phyloP scores from a whole-genome alignment of 2,888 invertebrate species.

The Latheticus oryzae region DNA sequence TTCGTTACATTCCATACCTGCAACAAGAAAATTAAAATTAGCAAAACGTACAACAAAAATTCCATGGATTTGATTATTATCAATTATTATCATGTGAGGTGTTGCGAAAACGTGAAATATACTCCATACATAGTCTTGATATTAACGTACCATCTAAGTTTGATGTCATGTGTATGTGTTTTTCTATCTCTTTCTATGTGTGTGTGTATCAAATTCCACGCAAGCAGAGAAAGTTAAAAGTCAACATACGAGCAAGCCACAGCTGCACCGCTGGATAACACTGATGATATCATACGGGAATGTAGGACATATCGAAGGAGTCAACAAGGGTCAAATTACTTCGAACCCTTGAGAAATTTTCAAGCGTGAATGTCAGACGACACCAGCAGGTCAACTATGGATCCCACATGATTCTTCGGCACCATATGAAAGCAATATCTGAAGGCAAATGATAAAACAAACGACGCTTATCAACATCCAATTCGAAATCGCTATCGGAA shows the following conservation, averaged over 20 bases:
- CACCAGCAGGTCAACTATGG: slow-evolving; percentile 22
- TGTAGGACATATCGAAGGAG: slow-evolving; percentile 38
- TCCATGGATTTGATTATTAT: slow-evolving; percentile 14
- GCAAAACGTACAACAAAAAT: slow-evolving; percentile 19
- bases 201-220: slow-evolving; percentile 47
- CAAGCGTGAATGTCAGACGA: slow-evolving; percentile 30
- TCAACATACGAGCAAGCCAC: slow-evolving; percentile 45
- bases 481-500: no score
- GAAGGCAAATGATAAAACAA: slow-evolving; percentile 35
- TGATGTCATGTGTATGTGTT: slow-evolving; percentile 46
- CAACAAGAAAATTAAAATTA: slow-evolving; percentile 39
- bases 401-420: slow-evolving; percentile 20
- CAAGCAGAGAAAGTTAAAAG: slow-evolving; percentile 47
- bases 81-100: slow-evolving; percentile 33
- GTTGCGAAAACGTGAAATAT: slow-evolving; percentile 29
- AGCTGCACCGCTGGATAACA: slow-evolving; percentile 41
- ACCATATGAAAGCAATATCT: slow-evolving; percentile 17
- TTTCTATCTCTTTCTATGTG: no score
- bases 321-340: slow-evolving; percentile 38
- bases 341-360: slow-evolving; percentile 10
- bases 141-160: slow-evolving; percentile 40
- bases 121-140: slow-evolving; percentile 24
- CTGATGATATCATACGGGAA: slow-evolving; percentile 35
- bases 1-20: slow-evolving; percentile 34
- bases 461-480: slow-evolving; percentile 43